Conservation (phyloP, 2,113 vertebrate species). For the Dromiciops gliroides region DNA sequence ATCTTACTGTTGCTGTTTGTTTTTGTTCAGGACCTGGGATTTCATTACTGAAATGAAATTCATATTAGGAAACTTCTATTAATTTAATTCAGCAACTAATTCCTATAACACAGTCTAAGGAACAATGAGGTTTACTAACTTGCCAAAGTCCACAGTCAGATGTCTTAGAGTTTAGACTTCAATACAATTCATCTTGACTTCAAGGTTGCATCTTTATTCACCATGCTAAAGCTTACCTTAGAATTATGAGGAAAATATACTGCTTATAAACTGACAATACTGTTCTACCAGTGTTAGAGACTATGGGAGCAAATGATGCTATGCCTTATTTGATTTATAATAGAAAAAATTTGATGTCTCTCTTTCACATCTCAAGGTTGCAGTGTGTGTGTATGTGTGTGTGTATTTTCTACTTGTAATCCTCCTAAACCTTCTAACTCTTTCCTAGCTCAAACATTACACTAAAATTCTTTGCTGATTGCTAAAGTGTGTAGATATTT, state of each 20-base stretch:
- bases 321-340: neutral
- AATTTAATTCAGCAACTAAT: too few species aligned
- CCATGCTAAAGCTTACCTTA: neutral
- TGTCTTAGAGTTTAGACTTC: neutral
- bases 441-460: neutral
- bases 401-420: neutral
- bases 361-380: neutral
- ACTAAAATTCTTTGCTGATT: neutral
- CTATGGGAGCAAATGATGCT: neutral
- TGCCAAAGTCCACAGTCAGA: neutral
- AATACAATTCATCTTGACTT: neutral
- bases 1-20: too few species aligned
- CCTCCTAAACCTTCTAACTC: neutral
- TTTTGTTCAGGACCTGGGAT: too few species aligned
- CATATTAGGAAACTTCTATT: too few species aligned
- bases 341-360: neutral
- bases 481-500: neutral
- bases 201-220: neutral
- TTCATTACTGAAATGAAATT: too few species aligned
- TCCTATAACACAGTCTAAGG: neutral
- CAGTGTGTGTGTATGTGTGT: too few species aligned
- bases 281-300: neutral
- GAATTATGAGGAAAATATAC: neutral
- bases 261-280: neutral
- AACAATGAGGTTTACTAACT: neutral